Conservation (phyloP, 2,113 vertebrate genomes). For the Callaeas wilsoni region DNA sequence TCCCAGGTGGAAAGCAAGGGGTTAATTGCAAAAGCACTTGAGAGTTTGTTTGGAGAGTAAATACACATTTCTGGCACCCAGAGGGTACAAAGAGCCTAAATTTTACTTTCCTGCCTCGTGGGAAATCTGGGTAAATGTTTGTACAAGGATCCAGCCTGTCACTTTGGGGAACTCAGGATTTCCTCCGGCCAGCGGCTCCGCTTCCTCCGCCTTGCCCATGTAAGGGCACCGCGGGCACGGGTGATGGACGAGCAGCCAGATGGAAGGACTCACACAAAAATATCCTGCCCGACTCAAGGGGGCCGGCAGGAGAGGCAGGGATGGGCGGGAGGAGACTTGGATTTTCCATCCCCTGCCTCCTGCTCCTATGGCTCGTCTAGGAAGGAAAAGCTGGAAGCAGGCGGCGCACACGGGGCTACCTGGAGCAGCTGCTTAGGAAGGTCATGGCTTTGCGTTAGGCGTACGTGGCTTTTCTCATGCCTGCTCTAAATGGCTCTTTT, state of each 20-base stretch:
- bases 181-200: background rate
- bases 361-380: fast-evolving
- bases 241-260: background rate
- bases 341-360: background rate
- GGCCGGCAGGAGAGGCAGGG: background rate
- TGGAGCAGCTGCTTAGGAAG: background rate
- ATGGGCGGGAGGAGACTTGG: background rate
- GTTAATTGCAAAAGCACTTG: background rate
- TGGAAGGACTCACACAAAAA: constrained; percentile 10
- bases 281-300: background rate
- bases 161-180: background rate
- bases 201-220: constrained; percentile 50
- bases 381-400: background rate
- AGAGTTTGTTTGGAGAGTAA: constrained; percentile 19
- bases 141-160: background rate
- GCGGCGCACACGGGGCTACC: fast-evolving
- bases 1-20: background rate
- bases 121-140: constrained; percentile 36
- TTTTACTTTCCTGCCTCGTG: background rate
- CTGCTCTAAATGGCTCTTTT: background rate
- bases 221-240: constrained; percentile 22
- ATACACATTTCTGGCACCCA: background rate
- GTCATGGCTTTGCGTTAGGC: background rate
- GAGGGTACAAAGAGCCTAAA: constrained; percentile 19
- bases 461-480: background rate